Evolutionary conservation across 2,888 invertebrate genomes (phyloP).

Genomic region (Hirtodrosophila duncani): DNA sequence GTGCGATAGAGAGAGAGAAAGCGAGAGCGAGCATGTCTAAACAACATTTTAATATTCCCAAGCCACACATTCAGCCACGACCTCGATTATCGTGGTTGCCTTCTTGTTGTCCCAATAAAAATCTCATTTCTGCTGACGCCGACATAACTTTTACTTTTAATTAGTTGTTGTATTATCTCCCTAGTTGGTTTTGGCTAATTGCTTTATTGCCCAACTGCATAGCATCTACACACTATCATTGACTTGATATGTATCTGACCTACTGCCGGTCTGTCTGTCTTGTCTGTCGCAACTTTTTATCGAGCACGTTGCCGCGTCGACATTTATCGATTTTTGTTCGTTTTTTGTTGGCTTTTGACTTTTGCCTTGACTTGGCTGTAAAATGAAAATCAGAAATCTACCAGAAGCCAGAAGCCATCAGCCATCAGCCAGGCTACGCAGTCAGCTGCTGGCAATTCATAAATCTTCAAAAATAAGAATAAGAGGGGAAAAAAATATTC

Average conservation of each 20-base stretch:
- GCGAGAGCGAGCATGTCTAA: no score
- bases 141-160: conserved; percentile 73
- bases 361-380: conserved; percentile 30
- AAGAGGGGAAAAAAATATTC: conserved; percentile 17
- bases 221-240: conserved; percentile 18
- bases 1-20: no score
- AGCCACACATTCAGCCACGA: conserved; percentile 42
- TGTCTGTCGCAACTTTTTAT: not conserved
- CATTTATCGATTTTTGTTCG: conserved; percentile 61
- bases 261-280: conserved; percentile 2
- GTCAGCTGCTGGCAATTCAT: conserved; percentile 68
- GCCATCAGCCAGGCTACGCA: conserved; percentile 18
- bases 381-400: conserved; percentile 65
- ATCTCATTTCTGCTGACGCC: conserved; percentile 71
- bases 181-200: conserved; percentile 65
- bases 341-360: conserved; percentile 14
- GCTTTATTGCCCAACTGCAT: conserved; percentile 58
- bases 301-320: conserved; percentile 36
- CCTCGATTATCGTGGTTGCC: conserved; percentile 7
- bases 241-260: not conserved
- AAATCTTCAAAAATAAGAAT: conserved; percentile 21
- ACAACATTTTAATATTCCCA: conserved; percentile 58
- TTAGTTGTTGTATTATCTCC: conserved; percentile 72
- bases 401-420: conserved; percentile 22
- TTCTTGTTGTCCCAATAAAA: conserved; percentile 59